phyloP scores from a whole-genome alignment of 2,888 invertebrate species.

The Microctonus brassicae region DNA sequence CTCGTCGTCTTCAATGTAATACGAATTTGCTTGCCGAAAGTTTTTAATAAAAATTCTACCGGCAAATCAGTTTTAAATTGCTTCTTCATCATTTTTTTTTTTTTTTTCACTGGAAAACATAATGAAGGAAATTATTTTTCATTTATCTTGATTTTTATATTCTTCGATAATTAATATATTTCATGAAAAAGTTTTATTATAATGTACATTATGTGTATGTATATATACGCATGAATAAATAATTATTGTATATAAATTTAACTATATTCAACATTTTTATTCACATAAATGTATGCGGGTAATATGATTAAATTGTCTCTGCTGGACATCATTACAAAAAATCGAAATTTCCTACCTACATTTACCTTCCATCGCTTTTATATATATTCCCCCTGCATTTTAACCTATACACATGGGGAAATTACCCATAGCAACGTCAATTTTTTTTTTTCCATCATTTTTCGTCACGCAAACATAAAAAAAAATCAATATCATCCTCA shows the following conservation, averaged over 20 bases:
- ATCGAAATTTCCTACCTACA: conserved; percentile 21
- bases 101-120: background rate
- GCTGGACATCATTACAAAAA: conserved; percentile 20
- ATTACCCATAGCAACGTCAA: conserved; percentile 44
- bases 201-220: background rate
- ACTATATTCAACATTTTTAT: no score
- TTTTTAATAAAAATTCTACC: conserved; percentile 24
- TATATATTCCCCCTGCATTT: background rate
- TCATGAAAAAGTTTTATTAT: background rate
- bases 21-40: conserved; percentile 17
- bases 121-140: background rate
- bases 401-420: conserved; percentile 10
- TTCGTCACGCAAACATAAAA: conserved; percentile 56
- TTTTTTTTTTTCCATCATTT: conserved; percentile 56
- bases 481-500: conserved; percentile 58
- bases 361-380: background rate
- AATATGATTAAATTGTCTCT: background rate
- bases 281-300: no score
- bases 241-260: no score
- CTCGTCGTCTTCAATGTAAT: conserved; percentile 16
- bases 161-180: background rate
- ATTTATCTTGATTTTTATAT: background rate
- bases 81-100: conserved; percentile 7
- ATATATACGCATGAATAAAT: background rate
- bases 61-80: conserved; percentile 26